Percentiles rank a stretch among this genome's conserved stretches.
Conservation (phyloP, 2,113 vertebrate genomes). For the Jacana jacana region DNA sequence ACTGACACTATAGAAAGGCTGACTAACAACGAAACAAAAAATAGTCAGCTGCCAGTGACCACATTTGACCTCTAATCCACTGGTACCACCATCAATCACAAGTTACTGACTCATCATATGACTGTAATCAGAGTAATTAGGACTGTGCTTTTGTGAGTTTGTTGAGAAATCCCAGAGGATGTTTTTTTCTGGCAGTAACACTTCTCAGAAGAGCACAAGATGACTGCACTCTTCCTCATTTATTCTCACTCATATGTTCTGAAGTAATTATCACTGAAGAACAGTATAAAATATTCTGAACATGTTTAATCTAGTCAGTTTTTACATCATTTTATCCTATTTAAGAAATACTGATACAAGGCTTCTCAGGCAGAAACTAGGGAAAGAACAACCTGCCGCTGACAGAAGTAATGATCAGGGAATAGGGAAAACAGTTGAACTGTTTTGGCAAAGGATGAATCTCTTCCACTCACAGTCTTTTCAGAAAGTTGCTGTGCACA, state of each 20-base stretch:
- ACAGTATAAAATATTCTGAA: background rate
- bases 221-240: background rate
- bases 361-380: background rate
- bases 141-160: background rate
- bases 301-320: background rate
- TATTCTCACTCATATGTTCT: background rate
- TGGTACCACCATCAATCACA: background rate
- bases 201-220: background rate
- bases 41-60: background rate
- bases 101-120: background rate
- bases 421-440: background rate
- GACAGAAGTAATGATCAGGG: background rate
- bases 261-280: background rate
- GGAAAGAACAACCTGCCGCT: background rate
- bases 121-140: slow-evolving; percentile 4
- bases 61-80: background rate
- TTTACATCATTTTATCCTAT: background rate
- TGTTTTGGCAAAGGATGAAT: background rate
- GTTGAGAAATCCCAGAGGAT: background rate
- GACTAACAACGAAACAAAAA: background rate
- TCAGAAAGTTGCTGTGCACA: background rate
- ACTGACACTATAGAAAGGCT: accelerated
- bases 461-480: background rate
- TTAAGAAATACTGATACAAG: background rate
- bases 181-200: background rate